These are phyloP conservation scores for Pachyrhynchus sulphureomaculatus DNA, from an alignment of 1,140 invertebrate genomes.

Conservation along the genomic window DNA sequence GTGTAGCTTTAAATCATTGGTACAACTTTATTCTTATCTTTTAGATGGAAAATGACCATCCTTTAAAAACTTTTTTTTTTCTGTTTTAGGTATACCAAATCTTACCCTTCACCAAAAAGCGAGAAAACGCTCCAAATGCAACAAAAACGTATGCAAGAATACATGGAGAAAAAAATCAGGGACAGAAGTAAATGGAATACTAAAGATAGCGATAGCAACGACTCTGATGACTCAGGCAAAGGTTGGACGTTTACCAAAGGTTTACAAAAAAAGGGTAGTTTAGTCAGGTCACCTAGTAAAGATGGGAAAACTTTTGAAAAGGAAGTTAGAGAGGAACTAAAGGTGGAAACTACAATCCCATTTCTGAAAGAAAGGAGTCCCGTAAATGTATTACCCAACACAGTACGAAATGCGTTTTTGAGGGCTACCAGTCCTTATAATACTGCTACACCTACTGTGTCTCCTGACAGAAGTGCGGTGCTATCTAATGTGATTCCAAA, in stretches of 20 bases:
- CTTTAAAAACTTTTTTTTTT: background rate
- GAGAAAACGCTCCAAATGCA: conserved; percentile 51
- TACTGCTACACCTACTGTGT: background rate
- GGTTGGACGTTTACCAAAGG: conserved; percentile 57
- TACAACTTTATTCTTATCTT: too few relatives aligned
- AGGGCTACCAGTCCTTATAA: background rate
- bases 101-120: conserved; percentile 51
- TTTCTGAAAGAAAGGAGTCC: background rate
- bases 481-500: too few relatives aligned
- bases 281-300: background rate
- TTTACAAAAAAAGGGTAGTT: conserved; percentile 2
- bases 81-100: background rate
- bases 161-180: conserved; percentile 50
- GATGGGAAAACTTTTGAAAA: background rate
- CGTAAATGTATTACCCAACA: conserved; percentile 11
- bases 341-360: background rate
- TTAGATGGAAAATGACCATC: conserved; percentile 3
- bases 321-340: background rate
- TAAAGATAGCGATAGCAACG: conserved; percentile 49
- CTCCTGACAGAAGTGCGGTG: background rate
- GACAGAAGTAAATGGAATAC: conserved; percentile 35
- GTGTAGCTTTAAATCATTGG: too few relatives aligned
- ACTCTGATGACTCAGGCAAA: conserved; percentile 52
- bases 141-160: conserved; percentile 55
- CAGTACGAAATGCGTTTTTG: conserved; percentile 16